Evolutionary conservation across 2,888 invertebrate species (phyloP), one percentile per base, ranked within the genome.

Genomic region (Synanthedon vespiformis): DNA sequence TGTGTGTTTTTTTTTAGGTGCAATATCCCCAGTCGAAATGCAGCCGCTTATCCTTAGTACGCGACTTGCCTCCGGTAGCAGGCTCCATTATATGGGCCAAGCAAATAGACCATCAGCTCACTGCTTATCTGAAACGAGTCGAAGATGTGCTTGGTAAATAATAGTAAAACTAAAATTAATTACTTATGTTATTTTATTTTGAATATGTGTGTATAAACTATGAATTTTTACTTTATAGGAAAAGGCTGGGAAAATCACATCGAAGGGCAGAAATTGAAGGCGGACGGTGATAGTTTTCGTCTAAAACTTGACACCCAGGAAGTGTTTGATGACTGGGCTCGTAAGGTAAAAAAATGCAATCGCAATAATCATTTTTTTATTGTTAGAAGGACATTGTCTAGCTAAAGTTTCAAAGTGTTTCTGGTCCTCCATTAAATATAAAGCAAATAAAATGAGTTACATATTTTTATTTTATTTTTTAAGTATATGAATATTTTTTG

Each of bases 231-330:
- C 2, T 48, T 40, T 40, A 18, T 52, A 92, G 93, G 95, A 50
- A 98, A 97, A 79, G 98, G 97, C 44, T 99, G 99, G 99, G 99
- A 99, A 78, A 97, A 96, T 64, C 99, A 99, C 75, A 96, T 99
- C 51, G 99, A 99, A 81, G 99, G 99, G 11, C 97, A 98, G 74
- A 97, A 97, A 72, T 86, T 98, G 53, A 99, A 99, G 80, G 96
- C 95, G 3, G 98, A 99, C 70, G 98, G 99, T 3, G 99, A 99
- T 73, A 98, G 97, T 80, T 99, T 99, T 84, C 93, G 97, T 13
- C 88, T 95, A 54, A 99, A 99, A 77, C 89, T 99, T 44, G 98
- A 98, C 72, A 99, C 98, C 0, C 95, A 96, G 69, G 97, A 97
- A 74, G 95, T 99, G 50, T 99, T 99, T 74, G 98, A 99, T 69